phyloP scores from a whole-genome alignment of 1,140 invertebrate genomes.

The Orius insidiosus region DNA sequence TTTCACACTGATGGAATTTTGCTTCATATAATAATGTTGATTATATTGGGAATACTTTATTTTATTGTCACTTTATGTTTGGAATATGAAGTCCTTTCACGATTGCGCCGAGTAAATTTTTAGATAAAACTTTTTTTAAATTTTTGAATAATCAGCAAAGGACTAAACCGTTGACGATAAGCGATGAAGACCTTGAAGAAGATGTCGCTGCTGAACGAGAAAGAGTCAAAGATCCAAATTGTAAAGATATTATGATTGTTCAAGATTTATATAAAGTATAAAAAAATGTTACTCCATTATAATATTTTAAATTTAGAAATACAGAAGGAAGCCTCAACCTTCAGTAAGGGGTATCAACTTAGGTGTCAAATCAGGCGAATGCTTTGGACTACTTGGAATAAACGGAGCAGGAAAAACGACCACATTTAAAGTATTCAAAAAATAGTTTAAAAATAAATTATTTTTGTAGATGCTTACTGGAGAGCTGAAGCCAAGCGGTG shows the following conservation, averaged over 20 bases:
- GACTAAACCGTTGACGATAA: background rate
- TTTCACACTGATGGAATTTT: too few species aligned
- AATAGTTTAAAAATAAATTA: background rate
- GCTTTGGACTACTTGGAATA: conserved; percentile 65
- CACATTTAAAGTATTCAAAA: conserved; percentile 45
- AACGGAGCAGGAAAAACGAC: conserved; percentile 84
- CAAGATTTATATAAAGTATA: too few species aligned
- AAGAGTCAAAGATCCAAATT: conserved; percentile 1
- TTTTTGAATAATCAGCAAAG: background rate
- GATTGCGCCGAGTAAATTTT: background rate
- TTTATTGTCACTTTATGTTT: too few species aligned
- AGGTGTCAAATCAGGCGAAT: conserved; percentile 51
- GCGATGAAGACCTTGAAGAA: conserved; percentile 14
- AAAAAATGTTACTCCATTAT: too few species aligned
- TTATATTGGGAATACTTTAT: too few species aligned
- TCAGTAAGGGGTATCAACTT: conserved; percentile 51
- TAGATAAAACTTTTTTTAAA: too few species aligned
- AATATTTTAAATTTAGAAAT: conserved; percentile 16
- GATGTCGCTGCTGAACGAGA: conserved; percentile 17
- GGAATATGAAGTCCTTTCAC: background rate
- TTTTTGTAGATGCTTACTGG: conserved; percentile 20
- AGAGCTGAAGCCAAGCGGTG: conserved; percentile 15
- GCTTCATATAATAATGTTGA: too few species aligned
- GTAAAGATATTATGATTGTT: conserved; percentile 12
- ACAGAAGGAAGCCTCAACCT: too few species aligned